A percentile compares a stretch with the other conserved stretches of the same genome.
Conservation (phyloP, 1,140 invertebrate species). For the Aphelenchoides avenae region DNA sequence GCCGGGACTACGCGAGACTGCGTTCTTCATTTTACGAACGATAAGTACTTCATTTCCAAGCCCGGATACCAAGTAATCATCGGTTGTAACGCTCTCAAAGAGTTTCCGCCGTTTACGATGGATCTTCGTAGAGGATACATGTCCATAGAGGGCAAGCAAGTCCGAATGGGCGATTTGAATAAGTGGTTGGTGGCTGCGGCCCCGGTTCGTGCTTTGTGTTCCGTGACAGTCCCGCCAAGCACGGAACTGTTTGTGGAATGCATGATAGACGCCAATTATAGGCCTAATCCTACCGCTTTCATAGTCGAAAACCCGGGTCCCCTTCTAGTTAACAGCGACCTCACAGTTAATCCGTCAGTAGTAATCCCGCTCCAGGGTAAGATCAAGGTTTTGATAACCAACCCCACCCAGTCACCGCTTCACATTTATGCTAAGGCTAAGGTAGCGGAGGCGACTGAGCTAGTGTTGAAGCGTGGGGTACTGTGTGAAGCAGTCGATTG, state of each 20-base stretch:
- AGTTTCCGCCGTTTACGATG: neutral
- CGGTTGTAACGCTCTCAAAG: neutral
- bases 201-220: neutral
- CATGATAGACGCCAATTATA: neutral
- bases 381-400: too few species aligned
- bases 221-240: neutral
- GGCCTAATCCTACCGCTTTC: neutral
- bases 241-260: neutral
- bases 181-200: neutral
- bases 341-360: too few species aligned
- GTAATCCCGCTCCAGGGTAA: too few species aligned
- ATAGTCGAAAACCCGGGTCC: too few species aligned
- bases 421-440: too few species aligned
- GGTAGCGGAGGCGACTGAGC: too few species aligned
- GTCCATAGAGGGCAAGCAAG: neutral
- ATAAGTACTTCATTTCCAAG: neutral
- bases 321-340: too few species aligned
- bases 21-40: neutral
- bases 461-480: too few species aligned
- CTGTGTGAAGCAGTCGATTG: too few species aligned
- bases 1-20: neutral
- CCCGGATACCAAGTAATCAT: neutral
- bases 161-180: neutral
- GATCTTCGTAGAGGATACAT: neutral
- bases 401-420: too few species aligned